These are phyloP conservation scores for Hydrozoanthus tunicans DNA, from an alignment of 64 coral and sea anemone genomes.

Conservation along the genomic window DNA sequence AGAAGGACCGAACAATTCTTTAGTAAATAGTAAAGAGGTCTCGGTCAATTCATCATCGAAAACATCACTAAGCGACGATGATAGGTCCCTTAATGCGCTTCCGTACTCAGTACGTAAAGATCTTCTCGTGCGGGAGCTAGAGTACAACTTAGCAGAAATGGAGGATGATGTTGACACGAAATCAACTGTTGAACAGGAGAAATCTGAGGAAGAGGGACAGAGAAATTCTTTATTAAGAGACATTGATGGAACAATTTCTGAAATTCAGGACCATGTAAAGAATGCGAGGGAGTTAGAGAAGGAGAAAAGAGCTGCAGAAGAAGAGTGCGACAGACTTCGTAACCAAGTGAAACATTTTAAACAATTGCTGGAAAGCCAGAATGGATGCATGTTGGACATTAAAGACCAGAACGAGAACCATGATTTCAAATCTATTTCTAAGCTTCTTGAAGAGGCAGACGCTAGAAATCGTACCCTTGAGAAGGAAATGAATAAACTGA, in stretches of 20 bases:
- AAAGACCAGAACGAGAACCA: slow-evolving; percentile 45
- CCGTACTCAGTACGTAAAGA: slow-evolving; percentile 77
- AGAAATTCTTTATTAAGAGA: slow-evolving; percentile 73
- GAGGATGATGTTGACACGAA: slow-evolving; percentile 68
- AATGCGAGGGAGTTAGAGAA: slow-evolving; percentile 73
- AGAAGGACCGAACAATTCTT: slow-evolving; percentile 4
- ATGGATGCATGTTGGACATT: background rate
- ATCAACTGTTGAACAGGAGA: slow-evolving; percentile 72
- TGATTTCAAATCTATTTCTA: background rate
- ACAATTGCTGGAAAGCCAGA: slow-evolving; percentile 41
- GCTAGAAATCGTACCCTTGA: slow-evolving; percentile 43
- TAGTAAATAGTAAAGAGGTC: background rate
- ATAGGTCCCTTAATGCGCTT: slow-evolving; percentile 37
- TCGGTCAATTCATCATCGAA: background rate
- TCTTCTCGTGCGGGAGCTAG: slow-evolving; percentile 79
- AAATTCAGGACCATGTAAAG: slow-evolving; percentile 85
- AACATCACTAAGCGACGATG: slow-evolving; percentile 31
- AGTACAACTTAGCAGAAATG: slow-evolving; percentile 77
- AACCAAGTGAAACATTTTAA: slow-evolving; percentile 71
- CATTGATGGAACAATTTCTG: slow-evolving; percentile 81
- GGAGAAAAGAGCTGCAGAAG: slow-evolving; percentile 73
- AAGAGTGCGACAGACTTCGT: slow-evolving; percentile 71
- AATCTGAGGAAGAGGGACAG: slow-evolving; percentile 63
- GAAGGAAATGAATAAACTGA: slow-evolving; percentile 61
- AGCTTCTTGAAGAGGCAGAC: slow-evolving; percentile 49